Evolutionary conservation across 2,888 invertebrate species (phyloP).

Genomic region (Drosophila mercatorum): DNA sequence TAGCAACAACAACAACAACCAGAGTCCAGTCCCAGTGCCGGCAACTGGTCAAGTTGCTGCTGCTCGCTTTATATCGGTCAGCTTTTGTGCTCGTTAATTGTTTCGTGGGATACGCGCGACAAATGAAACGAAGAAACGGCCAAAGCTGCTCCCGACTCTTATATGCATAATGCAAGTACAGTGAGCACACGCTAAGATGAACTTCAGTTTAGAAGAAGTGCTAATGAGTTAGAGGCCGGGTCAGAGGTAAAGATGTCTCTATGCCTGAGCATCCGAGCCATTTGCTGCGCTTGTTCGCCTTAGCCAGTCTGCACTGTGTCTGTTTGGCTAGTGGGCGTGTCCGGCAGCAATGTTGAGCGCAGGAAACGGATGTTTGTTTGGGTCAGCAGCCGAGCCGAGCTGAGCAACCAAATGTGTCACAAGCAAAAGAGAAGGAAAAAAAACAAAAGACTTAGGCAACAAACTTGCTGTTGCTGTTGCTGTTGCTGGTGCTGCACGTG

Average conservation of each 20-base stretch:
- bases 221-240: no score
- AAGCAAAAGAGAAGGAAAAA: conserved; percentile 7
- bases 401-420: conserved; percentile 58
- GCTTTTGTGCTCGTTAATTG: conserved; percentile 62
- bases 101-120: conserved; percentile 69
- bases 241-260: neutral
- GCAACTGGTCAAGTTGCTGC: conserved; percentile 51
- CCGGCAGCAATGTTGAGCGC: conserved; percentile 40
- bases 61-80: conserved; percentile 59
- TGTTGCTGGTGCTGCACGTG: conserved; percentile 47
- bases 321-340: conserved; percentile 41
- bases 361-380: conserved; percentile 77
- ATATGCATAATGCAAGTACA: conserved; percentile 39
- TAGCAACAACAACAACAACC: conserved; percentile 31
- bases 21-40: conserved; percentile 62
- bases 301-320: conserved; percentile 25
- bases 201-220: neutral
- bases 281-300: neutral
- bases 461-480: conserved; percentile 45
- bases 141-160: conserved; percentile 15
- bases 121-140: conserved; percentile 28
- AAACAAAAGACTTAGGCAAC: conserved; percentile 69
- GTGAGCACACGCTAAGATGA: conserved; percentile 21
- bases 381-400: conserved; percentile 51
- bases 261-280: neutral